Conservation (phyloP, 1,140 invertebrate species). For the Agraylea sexmaculata region DNA sequence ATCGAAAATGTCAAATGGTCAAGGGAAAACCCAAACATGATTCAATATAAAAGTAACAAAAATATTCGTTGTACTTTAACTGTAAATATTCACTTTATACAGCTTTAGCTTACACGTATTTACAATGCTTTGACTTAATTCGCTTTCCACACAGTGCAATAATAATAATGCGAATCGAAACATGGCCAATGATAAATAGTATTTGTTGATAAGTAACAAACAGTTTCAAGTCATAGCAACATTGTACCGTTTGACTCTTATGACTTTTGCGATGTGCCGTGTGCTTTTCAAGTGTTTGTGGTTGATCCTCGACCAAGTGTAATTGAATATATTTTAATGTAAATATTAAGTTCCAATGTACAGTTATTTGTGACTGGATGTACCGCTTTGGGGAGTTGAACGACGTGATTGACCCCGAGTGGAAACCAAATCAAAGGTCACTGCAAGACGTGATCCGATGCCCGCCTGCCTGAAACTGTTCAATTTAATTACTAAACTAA, state of each 20-base stretch:
- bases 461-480: slow-evolving; percentile 18
- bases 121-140: too few relatives aligned
- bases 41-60: too few relatives aligned
- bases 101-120: too few relatives aligned
- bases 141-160: too few relatives aligned
- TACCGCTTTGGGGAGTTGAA: slow-evolving; percentile 24
- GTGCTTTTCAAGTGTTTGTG: background rate
- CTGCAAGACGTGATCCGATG: slow-evolving; percentile 48
- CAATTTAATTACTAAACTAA: background rate
- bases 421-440: slow-evolving; percentile 66
- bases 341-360: slow-evolving; percentile 7
- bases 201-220: background rate
- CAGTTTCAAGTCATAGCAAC: background rate
- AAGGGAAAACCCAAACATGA: too few relatives aligned
- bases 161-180: too few relatives aligned
- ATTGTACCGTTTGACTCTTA: background rate
- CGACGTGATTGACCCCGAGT: slow-evolving; percentile 44
- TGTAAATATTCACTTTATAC: too few relatives aligned
- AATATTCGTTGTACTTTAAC: too few relatives aligned
- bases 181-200: slow-evolving; percentile 1
- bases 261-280: background rate
- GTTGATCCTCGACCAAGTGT: background rate
- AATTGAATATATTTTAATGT: slow-evolving; percentile 5
- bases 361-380: slow-evolving; percentile 20
- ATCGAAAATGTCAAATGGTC: too few relatives aligned